These are phyloP conservation scores for Typhlomys cinereus DNA, from an alignment of 2,113 vertebrate genomes.

Conservation along the genomic window DNA sequence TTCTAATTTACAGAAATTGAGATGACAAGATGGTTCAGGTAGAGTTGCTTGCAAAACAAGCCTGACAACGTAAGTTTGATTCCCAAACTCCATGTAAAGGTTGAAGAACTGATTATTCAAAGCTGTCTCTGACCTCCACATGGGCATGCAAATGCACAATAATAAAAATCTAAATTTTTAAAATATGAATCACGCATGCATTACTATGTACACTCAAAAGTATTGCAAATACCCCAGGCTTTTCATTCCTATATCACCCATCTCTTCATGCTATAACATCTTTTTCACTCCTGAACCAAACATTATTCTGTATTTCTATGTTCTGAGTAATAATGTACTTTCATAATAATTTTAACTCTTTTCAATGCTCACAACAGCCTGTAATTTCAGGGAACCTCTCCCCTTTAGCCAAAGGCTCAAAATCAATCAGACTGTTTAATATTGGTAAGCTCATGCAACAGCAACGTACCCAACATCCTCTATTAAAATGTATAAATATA, in stretches of 20 bases:
- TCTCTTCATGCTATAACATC: not conserved
- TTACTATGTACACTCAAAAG: not conserved
- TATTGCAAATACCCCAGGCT: not conserved
- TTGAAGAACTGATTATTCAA: too few species aligned
- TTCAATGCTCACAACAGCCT: not conserved
- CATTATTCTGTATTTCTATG: not conserved
- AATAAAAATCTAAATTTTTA: too few species aligned
- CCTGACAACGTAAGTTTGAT: too few species aligned
- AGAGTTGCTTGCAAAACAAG: too few species aligned
- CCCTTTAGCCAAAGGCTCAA: constrained; percentile 7
- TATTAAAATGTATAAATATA: not conserved
- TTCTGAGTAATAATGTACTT: not conserved
- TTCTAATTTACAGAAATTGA: constrained; percentile 19
- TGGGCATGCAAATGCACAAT: too few species aligned
- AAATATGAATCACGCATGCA: not conserved
- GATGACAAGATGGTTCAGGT: too few species aligned
- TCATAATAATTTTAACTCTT: not conserved
- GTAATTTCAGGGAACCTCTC: not conserved
- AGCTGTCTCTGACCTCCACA: too few species aligned
- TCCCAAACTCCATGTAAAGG: too few species aligned
- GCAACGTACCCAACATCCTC: not conserved
- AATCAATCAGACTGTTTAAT: not conserved
- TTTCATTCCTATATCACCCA: not conserved
- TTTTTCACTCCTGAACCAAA: not conserved
- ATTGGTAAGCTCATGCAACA: not conserved